A percentile compares a stretch with the other conserved stretches of the same genome.
Conservation (phyloP, 1,140 invertebrate genomes). For the Aphelenchoides avenae region DNA sequence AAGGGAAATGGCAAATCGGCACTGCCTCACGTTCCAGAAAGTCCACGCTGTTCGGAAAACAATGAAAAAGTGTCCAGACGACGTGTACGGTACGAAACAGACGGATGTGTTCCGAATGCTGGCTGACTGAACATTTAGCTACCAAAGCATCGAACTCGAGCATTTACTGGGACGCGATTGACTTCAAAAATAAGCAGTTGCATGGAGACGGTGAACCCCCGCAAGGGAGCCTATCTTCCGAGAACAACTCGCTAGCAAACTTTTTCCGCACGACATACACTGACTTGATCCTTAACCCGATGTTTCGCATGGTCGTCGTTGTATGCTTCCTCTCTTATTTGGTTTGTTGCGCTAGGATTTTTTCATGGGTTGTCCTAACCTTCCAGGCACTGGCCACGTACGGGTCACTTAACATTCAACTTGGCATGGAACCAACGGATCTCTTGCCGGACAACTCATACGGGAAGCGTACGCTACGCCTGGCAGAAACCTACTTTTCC, state of each 20-base stretch:
- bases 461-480: constrained; percentile 49
- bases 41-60: not conserved
- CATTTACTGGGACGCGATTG: not conserved
- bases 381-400: constrained; percentile 52
- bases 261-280: constrained; percentile 75
- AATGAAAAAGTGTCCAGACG: not conserved
- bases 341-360: no score
- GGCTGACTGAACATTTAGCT: no score
- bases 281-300: constrained; percentile 78
- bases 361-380: constrained; percentile 45
- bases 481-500: constrained; percentile 55
- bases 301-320: constrained; percentile 81
- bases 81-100: no score
- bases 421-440: constrained; percentile 60
- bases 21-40: constrained; percentile 54
- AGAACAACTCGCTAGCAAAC: constrained; percentile 64
- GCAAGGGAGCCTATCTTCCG: constrained; percentile 6
- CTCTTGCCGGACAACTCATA: constrained; percentile 60
- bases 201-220: not conserved
- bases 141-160: no score
- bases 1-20: constrained; percentile 50
- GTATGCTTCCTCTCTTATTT: constrained; percentile 75
- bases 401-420: constrained; percentile 53
- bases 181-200: constrained; percentile 6
- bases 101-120: no score